These are phyloP conservation scores for Athalia rosae DNA, from an alignment of 2,888 invertebrate species.

Conservation along the genomic window DNA sequence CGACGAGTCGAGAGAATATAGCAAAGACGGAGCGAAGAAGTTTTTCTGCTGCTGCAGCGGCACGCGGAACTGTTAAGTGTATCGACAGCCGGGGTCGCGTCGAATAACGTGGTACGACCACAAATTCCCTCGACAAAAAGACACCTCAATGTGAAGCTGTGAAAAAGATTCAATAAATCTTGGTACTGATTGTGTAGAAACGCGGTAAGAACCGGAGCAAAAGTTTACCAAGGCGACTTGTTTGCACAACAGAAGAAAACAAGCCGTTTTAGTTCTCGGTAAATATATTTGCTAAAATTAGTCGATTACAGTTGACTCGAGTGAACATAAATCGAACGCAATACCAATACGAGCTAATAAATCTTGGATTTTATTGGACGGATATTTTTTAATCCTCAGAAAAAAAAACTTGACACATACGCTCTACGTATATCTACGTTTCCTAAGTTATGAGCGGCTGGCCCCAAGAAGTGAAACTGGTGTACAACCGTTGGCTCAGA, in stretches of 20 bases:
- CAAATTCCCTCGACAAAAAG: neutral
- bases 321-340: too few relatives aligned
- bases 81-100: neutral
- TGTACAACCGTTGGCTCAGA: slow-evolving; percentile 8
- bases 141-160: neutral
- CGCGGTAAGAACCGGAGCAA: neutral
- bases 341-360: too few relatives aligned
- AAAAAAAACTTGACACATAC: neutral
- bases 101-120: neutral
- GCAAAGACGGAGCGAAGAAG: too few relatives aligned
- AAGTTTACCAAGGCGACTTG: neutral
- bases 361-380: too few relatives aligned
- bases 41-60: neutral
- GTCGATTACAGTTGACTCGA: neutral
- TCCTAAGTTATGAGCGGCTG: neutral
- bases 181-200: neutral
- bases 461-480: slow-evolving; percentile 3
- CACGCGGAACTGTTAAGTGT: neutral
- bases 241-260: neutral
- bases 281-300: neutral
- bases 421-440: neutral
- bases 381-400: neutral
- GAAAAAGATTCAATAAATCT: slow-evolving; percentile 6
- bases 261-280: neutral
- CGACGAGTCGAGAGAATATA: too few relatives aligned